Conservation (phyloP, 30 jellyfish, hydroid and myxozoan genomes). For the Euphysa ruthae region DNA sequence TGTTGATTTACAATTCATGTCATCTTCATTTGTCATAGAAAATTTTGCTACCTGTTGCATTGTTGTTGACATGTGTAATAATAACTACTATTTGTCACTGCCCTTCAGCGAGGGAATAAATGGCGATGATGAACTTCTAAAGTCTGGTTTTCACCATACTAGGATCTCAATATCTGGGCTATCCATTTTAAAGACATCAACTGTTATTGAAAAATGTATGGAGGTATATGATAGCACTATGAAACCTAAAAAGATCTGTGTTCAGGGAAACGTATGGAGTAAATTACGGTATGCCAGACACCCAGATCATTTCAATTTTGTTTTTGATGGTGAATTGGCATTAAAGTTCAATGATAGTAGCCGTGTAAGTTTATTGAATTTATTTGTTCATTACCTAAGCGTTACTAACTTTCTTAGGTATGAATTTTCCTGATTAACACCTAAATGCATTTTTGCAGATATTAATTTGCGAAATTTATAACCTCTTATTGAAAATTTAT, state of each 20-base stretch:
- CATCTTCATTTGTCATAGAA: background rate
- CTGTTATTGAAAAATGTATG: slow-evolving; percentile 4
- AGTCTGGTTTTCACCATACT: background rate
- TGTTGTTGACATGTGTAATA: slow-evolving; percentile 13
- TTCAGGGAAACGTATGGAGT: slow-evolving; percentile 6
- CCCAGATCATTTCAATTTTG: background rate
- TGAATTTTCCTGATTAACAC: too few species aligned
- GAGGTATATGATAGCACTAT: background rate
- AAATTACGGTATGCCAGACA: background rate
- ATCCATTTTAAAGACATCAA: background rate
- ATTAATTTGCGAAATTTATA: too few species aligned
- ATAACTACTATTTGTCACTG: slow-evolving; percentile 11
- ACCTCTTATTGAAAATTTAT: too few species aligned
- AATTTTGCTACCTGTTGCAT: slow-evolving; percentile 7
- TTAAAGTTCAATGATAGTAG: background rate
- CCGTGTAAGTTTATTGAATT: too few species aligned
- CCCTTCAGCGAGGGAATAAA: slow-evolving; percentile 2
- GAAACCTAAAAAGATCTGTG: background rate
- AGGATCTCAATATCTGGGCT: slow-evolving; percentile 9
- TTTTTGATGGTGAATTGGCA: slow-evolving; percentile 10
- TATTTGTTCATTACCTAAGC: too few species aligned
- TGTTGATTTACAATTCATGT: slow-evolving; percentile 7
- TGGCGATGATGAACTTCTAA: background rate
- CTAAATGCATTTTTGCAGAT: too few species aligned
- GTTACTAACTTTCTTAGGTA: too few species aligned